Evolutionary conservation across 2,797 vertebrate species (phyloP), one percentile per base, ranked within the genome.

Genomic region (Nannoperca obscura): DNA sequence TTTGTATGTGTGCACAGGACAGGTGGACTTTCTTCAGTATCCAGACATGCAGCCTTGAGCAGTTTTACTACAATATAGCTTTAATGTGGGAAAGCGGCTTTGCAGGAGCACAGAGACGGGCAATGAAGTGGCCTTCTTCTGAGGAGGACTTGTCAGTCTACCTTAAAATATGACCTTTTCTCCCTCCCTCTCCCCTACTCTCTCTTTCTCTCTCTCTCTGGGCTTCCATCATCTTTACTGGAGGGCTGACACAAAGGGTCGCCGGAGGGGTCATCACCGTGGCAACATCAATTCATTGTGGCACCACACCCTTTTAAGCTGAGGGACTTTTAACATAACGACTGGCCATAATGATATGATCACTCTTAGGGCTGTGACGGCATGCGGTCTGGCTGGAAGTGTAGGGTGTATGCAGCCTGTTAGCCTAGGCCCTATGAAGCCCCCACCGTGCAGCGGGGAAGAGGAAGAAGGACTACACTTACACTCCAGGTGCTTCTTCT

Each of bases 401-500:
- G 24, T 50, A 38, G 38, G 30, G 60, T 44, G 40, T n/a, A 1
- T 55, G 46, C 27, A 62, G 60, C 55, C 59, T 62, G 67, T 12
- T 50, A 57, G 30, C 20, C 14, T 32, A 5, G 24, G 34, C 15
- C 58, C 22, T 58, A 8, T 3, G 49, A 13, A 46, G 71, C 58
- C 1, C 44, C 19, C 52, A n/a, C 3, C 9, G 6, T 84, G 70
- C 66, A 74, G 71, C 24, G 30, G 32, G 30, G 38, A 57, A 52
- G 30, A 58, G 44, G 63, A 62, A 78, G 53, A 70, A 63, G 32
- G 40, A 38, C n/a, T n/a, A 24, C 94, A 96, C 98, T 99, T 95
- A 99, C 98, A 99, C 89, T 99, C 98, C 95, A 99, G 96, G 96
- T 99, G 98, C 93, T 99, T 99, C 73, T 99, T 99, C 96, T 99